Base-by-base conservation (phyloP, 2,113 vertebrate species). In the Gobio gobio region DNA sequence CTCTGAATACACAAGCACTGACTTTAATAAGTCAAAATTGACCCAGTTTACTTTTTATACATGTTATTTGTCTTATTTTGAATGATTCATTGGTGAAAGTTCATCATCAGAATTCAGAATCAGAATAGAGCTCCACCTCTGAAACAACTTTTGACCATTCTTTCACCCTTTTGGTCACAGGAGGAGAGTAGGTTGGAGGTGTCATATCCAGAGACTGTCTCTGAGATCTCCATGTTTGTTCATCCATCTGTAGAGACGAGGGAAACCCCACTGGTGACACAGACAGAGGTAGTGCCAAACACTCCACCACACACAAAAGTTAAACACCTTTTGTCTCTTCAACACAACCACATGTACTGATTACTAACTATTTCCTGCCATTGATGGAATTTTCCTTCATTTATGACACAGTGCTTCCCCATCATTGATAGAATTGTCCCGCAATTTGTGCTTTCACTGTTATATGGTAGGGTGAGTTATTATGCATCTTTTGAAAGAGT, bases 141-240 rank as follows among this genome's bases (percentile, higher is more conserved):
- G 49, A 51, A 51, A 16, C 49, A 51, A 8, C 18, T 20, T 56
- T 56, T 7, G 54, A 56, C 0, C 54, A 64, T 29, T 18, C 29
- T 68, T 29, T 33, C 43, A 81, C 12, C 40, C 29, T 33, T 16
- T 29, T 9, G 33, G 49, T 24, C 40, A 64, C 85, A 95, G 95
- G 87, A 84, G 70, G 87, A 83, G 56, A 89, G 84, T 70, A 45
- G 8, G 59, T 90, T 83, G 2, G 90, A 87, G 63, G n/a, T 87
- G 20, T 83, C 76, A 4, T 85, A 88, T 68, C 90, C 91, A 82
- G 88, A 90, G 45, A 89, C 92, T 47, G 90, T 91, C 3, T 94
- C 92, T 76, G 94, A 94, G 61, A 92, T 93, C 89, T 94, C 92
- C 29, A 84, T 94, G 88, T 86, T 92, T 81, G 90, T 92, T 64